Percentiles rank a stretch among this genome's conserved stretches.
Evolutionary conservation across 2,888 invertebrate species (phyloP).

Genomic region (Rhabditoides inermis): DNA sequence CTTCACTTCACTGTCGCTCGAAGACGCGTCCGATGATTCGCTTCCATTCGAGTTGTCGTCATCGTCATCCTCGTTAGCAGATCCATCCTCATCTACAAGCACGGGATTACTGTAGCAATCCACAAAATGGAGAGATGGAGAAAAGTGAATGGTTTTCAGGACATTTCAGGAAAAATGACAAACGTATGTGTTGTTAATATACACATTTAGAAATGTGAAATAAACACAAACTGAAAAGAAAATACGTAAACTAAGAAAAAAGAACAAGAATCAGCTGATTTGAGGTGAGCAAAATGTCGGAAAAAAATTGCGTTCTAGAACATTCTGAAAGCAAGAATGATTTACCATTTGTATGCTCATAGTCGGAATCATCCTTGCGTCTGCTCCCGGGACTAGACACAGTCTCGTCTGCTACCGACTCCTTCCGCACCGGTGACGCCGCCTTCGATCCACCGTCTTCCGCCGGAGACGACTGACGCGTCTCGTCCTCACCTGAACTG

Average conservation of each 20-base stretch:
- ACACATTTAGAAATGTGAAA: too few species aligned
- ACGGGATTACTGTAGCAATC: neutral
- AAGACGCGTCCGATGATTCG: slow-evolving; percentile 8
- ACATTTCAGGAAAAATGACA: too few species aligned
- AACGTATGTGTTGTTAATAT: too few species aligned
- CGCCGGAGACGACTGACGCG: neutral
- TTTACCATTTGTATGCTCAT: slow-evolving; percentile 4
- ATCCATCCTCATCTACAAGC: neutral
- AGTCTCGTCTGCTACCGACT: slow-evolving; percentile 2
- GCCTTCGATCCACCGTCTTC: neutral
- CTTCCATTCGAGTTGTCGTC: slow-evolving; percentile 19
- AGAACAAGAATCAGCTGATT: slow-evolving; percentile 4
- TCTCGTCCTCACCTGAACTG: neutral
- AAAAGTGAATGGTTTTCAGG: too few species aligned
- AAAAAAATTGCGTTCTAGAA: slow-evolving; percentile 5
- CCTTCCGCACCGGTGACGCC: neutral
- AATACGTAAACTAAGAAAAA: too few species aligned
- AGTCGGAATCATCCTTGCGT: slow-evolving; percentile 6
- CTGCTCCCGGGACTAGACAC: neutral
- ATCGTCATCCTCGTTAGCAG: slow-evolving; percentile 10
- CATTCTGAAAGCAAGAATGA: neutral
- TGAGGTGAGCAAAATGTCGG: neutral
- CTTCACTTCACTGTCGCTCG: slow-evolving; percentile 4
- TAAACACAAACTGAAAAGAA: too few species aligned
- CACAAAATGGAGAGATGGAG: neutral